These are phyloP conservation scores for Chironomus tepperi DNA, from an alignment of 1,140 invertebrate genomes.

Conservation along the genomic window DNA sequence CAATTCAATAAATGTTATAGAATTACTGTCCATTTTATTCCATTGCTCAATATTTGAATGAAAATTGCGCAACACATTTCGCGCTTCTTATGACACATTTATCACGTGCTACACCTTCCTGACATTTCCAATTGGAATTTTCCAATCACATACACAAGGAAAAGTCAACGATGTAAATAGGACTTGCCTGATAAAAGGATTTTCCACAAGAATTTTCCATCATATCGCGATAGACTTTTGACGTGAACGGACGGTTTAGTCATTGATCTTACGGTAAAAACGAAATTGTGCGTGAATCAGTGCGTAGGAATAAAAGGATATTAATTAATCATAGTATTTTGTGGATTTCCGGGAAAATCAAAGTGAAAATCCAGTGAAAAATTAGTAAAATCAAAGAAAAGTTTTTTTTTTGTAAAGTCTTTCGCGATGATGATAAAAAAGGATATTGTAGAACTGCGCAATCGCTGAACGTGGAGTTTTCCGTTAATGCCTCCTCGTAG, in stretches of 20 bases:
- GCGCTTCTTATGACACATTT: not conserved
- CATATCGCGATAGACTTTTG: conserved; percentile 11
- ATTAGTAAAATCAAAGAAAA: not conserved
- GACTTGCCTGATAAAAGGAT: not conserved
- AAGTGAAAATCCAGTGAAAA: not conserved
- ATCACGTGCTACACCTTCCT: not conserved
- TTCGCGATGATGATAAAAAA: conserved; percentile 13
- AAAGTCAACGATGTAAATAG: not conserved
- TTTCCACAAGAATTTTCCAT: not conserved
- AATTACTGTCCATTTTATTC: too few species aligned
- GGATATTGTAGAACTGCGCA: not conserved
- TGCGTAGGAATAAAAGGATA: not conserved
- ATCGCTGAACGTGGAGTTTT: conserved; percentile 2
- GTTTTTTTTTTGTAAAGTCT: not conserved
- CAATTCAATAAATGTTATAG: too few species aligned
- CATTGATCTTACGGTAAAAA: not conserved
- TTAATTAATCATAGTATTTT: not conserved
- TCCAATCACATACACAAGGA: not conserved
- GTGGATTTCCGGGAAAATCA: not conserved
- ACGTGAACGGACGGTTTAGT: not conserved
- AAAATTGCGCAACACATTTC: not conserved
- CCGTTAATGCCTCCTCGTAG: not conserved
- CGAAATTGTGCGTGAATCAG: not conserved
- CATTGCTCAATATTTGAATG: too few species aligned
- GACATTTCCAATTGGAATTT: not conserved